phyloP scores from a whole-genome alignment of 2,888 invertebrate species.

The Ecdyonurus torrentis region DNA sequence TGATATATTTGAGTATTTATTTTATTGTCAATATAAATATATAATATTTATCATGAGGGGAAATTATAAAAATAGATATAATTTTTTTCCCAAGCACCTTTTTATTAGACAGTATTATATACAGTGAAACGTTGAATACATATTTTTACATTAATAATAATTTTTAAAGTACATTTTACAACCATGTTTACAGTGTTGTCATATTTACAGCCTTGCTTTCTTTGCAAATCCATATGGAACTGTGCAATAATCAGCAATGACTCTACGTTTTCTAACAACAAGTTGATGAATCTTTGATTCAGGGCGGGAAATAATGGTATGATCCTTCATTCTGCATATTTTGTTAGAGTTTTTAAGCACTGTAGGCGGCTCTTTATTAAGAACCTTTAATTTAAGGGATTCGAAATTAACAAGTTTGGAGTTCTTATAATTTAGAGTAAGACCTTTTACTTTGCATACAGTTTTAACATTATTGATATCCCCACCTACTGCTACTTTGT shows the following conservation, averaged over 20 bases:
- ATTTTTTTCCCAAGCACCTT: no score
- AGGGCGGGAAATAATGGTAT: slow-evolving; percentile 1
- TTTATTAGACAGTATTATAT: no score
- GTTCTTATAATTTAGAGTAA: slow-evolving; percentile 15
- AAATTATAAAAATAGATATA: no score
- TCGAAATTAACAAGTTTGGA: slow-evolving; percentile 14
- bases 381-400: slow-evolving; percentile 11
- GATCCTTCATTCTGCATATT: not conserved
- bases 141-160: not conserved
- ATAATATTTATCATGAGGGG: no score
- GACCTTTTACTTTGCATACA: slow-evolving; percentile 17
- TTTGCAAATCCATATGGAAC: slow-evolving; percentile 3
- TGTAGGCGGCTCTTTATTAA: not conserved
- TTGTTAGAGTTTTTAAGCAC: not conserved
- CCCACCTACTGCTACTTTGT: slow-evolving; percentile 13
- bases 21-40: no score
- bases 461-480: slow-evolving; percentile 4
- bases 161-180: not conserved
- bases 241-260: slow-evolving; percentile 1
- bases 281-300: slow-evolving; percentile 5
- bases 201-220: not conserved
- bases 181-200: no score
- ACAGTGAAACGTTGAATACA: no score
- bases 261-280: slow-evolving; percentile 1
- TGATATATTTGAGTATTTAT: no score